These are phyloP conservation scores for Ictalurus furcatus DNA, from an alignment of 2,113 vertebrate species.

Conservation along the genomic window DNA sequence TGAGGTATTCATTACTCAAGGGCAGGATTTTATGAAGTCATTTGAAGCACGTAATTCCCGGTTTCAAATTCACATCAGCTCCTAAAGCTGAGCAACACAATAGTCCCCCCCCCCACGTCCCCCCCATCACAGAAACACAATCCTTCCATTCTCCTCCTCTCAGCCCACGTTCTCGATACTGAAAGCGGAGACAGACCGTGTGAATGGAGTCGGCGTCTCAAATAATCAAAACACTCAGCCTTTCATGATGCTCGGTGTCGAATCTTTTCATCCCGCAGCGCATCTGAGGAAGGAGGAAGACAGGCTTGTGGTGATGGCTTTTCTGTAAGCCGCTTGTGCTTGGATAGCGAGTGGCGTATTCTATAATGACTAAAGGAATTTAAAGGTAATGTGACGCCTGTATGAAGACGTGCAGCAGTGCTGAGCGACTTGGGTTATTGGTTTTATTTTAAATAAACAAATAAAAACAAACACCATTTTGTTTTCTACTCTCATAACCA, in stretches of 20 bases:
- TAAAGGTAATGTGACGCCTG: background rate
- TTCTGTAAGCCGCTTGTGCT: background rate
- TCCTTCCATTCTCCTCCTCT: background rate
- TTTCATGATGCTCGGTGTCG: background rate
- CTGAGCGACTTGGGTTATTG: background rate
- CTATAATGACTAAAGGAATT: background rate
- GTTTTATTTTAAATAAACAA: background rate
- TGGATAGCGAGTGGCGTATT: background rate
- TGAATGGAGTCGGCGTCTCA: constrained; percentile 21
- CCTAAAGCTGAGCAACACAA: background rate
- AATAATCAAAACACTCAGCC: constrained; percentile 21
- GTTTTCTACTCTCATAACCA: background rate
- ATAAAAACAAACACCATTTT: background rate
- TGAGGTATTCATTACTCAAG: background rate
- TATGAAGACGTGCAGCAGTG: background rate
- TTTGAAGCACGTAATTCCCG: background rate
- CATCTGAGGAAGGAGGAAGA: background rate
- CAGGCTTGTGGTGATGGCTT: background rate
- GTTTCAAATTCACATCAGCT: background rate
- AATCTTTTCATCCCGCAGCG: background rate
- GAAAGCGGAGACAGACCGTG: background rate
- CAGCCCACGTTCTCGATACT: background rate
- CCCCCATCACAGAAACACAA: background rate
- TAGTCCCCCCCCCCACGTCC: background rate
- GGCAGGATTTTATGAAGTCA: background rate